Conservation (phyloP, 2,888 invertebrate genomes). For the Drosophila kanekoi region DNA sequence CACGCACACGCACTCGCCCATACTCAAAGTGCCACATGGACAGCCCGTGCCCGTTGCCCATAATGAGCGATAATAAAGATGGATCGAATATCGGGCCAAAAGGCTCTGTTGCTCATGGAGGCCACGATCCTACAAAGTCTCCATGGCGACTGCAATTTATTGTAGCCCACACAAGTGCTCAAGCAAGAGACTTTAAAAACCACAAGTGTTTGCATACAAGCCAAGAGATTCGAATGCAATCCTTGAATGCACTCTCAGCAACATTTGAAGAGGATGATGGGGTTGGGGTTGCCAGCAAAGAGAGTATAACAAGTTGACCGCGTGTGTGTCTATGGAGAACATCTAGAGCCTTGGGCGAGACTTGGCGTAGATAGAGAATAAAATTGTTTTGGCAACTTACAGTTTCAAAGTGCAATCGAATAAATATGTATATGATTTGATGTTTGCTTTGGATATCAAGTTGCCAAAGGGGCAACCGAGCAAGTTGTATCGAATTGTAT, state of each 20-base stretch:
- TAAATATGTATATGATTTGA: no score
- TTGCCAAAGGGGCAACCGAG: no score
- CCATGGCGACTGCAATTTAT: slow-evolving; percentile 15
- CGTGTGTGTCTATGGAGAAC: no score
- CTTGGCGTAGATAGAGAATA: no score
- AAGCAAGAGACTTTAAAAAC: slow-evolving; percentile 8
- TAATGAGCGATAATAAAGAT: slow-evolving; percentile 75
- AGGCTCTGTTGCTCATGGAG: slow-evolving; percentile 18
- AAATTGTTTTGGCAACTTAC: no score
- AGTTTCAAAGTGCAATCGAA: no score
- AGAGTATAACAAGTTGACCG: no score
- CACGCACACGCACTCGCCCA: background rate
- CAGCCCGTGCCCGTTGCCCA: background rate
- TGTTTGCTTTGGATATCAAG: no score
- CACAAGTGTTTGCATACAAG: slow-evolving; percentile 20
- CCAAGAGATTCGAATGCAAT: slow-evolving; percentile 1
- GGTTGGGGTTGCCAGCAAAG: no score
- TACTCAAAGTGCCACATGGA: background rate
- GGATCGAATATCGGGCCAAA: slow-evolving; percentile 65
- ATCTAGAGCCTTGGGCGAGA: no score
- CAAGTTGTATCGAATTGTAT: no score
- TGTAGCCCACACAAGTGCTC: background rate
- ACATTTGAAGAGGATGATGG: background rate
- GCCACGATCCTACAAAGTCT: slow-evolving; percentile 10
- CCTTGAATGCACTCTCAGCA: background rate